Evolutionary conservation across 2,113 vertebrate species (phyloP), one percentile per base, ranked within the genome.

Genomic region (Xenopus tropicalis): DNA sequence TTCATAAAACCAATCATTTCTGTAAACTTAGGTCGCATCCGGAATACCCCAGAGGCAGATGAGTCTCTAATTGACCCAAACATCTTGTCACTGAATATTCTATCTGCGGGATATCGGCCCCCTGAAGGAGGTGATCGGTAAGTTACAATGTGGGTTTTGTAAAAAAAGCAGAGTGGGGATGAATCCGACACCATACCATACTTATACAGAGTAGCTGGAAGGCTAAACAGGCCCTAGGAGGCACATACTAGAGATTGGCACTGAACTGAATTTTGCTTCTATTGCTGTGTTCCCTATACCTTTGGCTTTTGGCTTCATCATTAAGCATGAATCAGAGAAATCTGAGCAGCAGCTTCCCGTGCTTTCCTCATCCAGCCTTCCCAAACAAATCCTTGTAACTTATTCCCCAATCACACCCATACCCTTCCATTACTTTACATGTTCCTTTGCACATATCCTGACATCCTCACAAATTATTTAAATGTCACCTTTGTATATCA

Each of bases 81-180:
- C 82, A 97, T 99, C 77, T 82, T 98, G 17, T 99, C 97, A 19
- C 91, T 99, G 77, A 99, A 98, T 84, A 98, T 99, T 81, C 87
- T 99, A 14, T 95, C 93, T 0, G 91, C 94, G 0, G 94, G 94
- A 16, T 96, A 96, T 70, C 87, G 94, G 74, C 88, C 85, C 43
- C 96, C 97, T 1, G 81, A 92, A 67, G 93, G 92, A 52, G 97
- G 98, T 0, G 97, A 99, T 88, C 91, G 96, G 97, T 98, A 87
- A 56, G 88, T 88, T 20, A 19, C 1, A 17, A 22, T 13, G 13
- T 48, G 17, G 19, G 20, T 20, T 14, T 52, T 46, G 8, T 23
- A 61, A 12, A 56, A n/a, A 17, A 22, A 1, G 6, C 43, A 42
- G 8, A 22, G 12, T 61, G 5, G 16, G 54, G 14, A 54, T 48